Evolutionary conservation across 2,113 vertebrate species (phyloP), one percentile per base, ranked within the genome.

Genomic region (Cercopithecus mona): DNA sequence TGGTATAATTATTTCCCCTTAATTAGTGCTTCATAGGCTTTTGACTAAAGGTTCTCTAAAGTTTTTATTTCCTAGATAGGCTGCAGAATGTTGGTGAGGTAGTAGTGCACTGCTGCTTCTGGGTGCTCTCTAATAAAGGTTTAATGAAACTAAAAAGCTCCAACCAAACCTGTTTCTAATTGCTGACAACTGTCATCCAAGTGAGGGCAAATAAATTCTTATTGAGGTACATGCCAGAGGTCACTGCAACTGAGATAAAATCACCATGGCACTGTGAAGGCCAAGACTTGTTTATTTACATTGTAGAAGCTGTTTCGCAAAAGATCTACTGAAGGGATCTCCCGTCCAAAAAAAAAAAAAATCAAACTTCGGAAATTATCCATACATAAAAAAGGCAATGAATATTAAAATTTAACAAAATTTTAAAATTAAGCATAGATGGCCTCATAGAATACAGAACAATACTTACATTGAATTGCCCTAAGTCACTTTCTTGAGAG

Each of bases 161-260:
- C 68, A 94, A 75, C 23, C 2, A 79, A 79, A 30, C 16, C 14
- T 81, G 61, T 38, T 75, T 30, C 45, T 78, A 73, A 32, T n/a
- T 78, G 82, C 88, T 97, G 87, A 96, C 2, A 93, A 89, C 55
- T 87, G 68, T 91, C 61, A 93, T 93, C 88, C 90, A 92, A 95
- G 76, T 43, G 25, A 90, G 10, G 55, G 76, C 61, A 84, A 95
- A 66, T 78, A 89, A 96, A 90, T 90, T 96, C 40, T 87, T 61
- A 95, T 5, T 48, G 64, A 73, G 38, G 55, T 90, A 52, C 52
- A 93, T 68, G 40, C 59, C 82, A 96, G 92, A 94, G 73, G 61
- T 55, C 68, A 92, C 55, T 86, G 86, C 22, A 93, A 83, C 59
- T 48, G 35, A 66, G 52, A 93, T 83, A 88, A 96, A 96, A 68